These are phyloP conservation scores for Crypturellus tataupa DNA, from an alignment of 2,797 vertebrate genomes.

Conservation along the genomic window DNA sequence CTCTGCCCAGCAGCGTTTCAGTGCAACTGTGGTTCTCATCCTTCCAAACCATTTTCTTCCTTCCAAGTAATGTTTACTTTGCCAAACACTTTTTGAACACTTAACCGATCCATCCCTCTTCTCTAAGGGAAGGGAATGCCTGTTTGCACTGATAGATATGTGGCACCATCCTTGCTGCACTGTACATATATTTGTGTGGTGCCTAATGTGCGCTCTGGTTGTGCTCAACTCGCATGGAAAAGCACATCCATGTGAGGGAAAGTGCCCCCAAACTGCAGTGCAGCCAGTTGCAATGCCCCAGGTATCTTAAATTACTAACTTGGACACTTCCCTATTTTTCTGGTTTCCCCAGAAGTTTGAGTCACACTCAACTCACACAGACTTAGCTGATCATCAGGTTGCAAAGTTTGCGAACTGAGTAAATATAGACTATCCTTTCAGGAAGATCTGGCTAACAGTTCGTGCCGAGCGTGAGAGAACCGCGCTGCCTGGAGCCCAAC, in stretches of 20 bases:
- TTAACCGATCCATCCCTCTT: rapidly evolving
- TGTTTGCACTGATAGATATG: neutral
- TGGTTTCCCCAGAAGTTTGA: conserved; percentile 38
- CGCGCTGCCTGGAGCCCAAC: rapidly evolving
- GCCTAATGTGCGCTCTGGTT: rapidly evolving
- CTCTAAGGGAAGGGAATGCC: neutral
- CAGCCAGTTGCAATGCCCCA: neutral
- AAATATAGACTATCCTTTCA: neutral
- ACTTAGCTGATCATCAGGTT: neutral
- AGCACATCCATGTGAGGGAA: rapidly evolving
- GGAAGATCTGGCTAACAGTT: neutral
- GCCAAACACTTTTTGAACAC: neutral
- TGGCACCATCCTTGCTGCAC: neutral
- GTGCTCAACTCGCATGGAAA: rapidly evolving
- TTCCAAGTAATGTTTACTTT: neutral
- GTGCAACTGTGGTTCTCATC: neutral
- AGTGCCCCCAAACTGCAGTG: neutral
- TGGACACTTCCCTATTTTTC: conserved; percentile 23
- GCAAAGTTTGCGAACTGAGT: neutral
- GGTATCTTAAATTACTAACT: neutral
- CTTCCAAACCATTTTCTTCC: neutral
- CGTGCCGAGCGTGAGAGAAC: neutral
- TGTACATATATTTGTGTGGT: rapidly evolving
- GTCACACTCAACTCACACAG: neutral
- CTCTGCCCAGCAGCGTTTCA: neutral